Percentiles rank a stretch among this genome's conserved stretches.
phyloP scores from a whole-genome alignment of 2,888 invertebrate genomes.

The Melinaea menophilus region DNA sequence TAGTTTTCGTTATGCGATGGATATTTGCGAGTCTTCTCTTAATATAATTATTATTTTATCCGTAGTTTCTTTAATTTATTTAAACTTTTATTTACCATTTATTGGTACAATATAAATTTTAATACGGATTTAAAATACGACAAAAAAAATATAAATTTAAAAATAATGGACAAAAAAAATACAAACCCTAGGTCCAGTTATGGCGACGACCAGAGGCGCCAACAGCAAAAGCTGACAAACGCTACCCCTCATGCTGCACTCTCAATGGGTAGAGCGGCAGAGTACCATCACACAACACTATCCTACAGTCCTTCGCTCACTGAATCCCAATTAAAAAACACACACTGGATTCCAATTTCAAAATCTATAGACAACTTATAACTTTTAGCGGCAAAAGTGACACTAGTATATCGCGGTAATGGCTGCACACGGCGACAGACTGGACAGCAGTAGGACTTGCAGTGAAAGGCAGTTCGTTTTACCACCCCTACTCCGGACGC shows the following conservation, averaged over 20 bases:
- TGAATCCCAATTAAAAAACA: slow-evolving; percentile 45
- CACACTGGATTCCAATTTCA: slow-evolving; percentile 39
- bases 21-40: no score
- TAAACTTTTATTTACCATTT: no score
- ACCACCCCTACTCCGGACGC: slow-evolving; percentile 70
- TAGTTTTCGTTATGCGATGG: neutral
- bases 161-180: neutral
- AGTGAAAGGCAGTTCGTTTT: slow-evolving; percentile 62
- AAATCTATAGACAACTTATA: slow-evolving; percentile 32
- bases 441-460: slow-evolving; percentile 58
- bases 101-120: no score
- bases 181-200: slow-evolving; percentile 71
- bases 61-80: no score
- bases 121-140: no score
- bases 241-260: slow-evolving; percentile 71
- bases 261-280: slow-evolving; percentile 64
- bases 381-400: slow-evolving; percentile 38
- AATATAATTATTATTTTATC: neutral
- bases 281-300: slow-evolving; percentile 71
- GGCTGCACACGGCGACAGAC: slow-evolving; percentile 59
- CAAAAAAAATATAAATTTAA: neutral
- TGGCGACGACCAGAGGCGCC: slow-evolving; percentile 72
- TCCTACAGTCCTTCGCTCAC: slow-evolving; percentile 42
- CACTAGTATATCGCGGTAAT: slow-evolving; percentile 42
- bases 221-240: slow-evolving; percentile 63